Evolutionary conservation across 64 coral and sea anemone genomes (phyloP), one percentile per base, ranked within the genome.

Genomic region (Dendronephthya gigantea): DNA sequence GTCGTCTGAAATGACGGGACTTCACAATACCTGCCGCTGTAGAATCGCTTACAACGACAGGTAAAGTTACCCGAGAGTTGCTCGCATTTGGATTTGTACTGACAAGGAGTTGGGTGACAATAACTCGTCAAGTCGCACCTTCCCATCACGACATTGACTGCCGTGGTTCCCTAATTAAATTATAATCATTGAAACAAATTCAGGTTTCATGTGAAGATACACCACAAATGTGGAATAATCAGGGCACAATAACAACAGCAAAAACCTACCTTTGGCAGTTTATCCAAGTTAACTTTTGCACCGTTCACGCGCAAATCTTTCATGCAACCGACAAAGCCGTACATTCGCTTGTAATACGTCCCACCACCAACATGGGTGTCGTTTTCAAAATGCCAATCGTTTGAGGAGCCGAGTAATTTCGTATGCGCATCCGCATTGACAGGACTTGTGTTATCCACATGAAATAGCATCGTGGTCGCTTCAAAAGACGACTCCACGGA

Each of bases 241-340:
- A n/a, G n/a, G n/a, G n/a, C n/a, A n/a, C n/a, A n/a, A n/a, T 45
- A 45, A 11, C 41, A 45, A 6, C 41, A 45, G 41, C 11, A 6
- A 45, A 45, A 6, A 4, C 41, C 11, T 45, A 45, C 9, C 29
- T 79, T 79, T 17, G 31, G 31, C 28, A 79, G 32, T 79, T 79
- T 15, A 34, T 5, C 7, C 47, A 88, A 65, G 36, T 62, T 35
- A 23, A 89, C 15, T 22, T 31, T 28, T 2, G 30, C 11, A 32
- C 68, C 82, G 43, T 89, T 65, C 12, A 89, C 82, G 23, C 9
- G 37, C 13, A 89, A 89, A 84, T 72, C 39, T 19, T 70, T 49
- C 16, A 89, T 89, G 22, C 88, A 89, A 16, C 88, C 88, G 39
- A 89, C 12, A 15, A 89, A 89, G 7, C 72, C 72, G 22, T 79